Evolutionary conservation across 2,113 vertebrate species (phyloP).

Genomic region (Toxotes chatareus): DNA sequence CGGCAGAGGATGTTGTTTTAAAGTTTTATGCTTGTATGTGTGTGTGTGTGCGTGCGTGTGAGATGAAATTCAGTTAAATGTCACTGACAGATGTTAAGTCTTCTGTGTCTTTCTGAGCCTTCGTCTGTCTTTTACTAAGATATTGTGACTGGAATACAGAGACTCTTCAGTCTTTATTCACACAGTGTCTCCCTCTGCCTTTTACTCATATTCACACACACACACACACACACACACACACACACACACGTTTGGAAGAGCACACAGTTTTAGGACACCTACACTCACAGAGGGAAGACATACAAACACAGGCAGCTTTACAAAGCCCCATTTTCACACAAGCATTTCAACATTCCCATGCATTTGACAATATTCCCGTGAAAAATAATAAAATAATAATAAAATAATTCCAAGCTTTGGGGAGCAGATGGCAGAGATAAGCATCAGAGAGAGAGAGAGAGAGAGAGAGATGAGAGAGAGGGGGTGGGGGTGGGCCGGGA

Average conservation of each 20-base stretch:
- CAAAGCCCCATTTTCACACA: background rate
- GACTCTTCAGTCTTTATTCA: background rate
- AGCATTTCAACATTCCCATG: conserved; percentile 5
- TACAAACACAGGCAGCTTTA: background rate
- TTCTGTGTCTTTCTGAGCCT: conserved; percentile 5
- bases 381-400: conserved; percentile 39
- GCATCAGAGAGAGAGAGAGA: background rate
- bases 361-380: conserved; percentile 19
- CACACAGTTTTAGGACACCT: background rate
- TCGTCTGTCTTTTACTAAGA: conserved; percentile 1
- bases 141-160: conserved; percentile 23
- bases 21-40: background rate
- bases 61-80: conserved; percentile 2
- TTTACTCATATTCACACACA: background rate
- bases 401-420: conserved; percentile 45
- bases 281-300: background rate
- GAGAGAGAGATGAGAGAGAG: background rate
- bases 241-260: background rate
- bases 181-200: no score
- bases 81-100: conserved; percentile 15
- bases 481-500: no score
- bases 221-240: background rate
- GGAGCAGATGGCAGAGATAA: conserved; percentile 66
- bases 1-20: background rate
- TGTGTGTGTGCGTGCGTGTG: background rate